Evolutionary conservation across 1,140 invertebrate species (phyloP).

Genomic region (Lasioglossum albipes): DNA sequence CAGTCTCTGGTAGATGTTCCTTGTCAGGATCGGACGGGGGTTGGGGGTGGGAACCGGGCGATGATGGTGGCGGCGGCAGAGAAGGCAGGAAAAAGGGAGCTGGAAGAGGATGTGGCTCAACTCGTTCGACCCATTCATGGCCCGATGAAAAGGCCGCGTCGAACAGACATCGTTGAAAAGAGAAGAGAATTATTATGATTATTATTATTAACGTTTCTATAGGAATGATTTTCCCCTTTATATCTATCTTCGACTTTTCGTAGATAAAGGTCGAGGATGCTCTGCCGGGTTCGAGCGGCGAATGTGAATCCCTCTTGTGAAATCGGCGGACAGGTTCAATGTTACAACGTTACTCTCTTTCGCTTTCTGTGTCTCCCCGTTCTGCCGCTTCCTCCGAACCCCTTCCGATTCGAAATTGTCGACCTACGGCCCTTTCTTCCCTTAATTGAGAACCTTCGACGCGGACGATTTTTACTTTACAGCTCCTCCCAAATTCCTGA

Average conservation of each 20-base stretch:
- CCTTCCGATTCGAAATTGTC: constrained; percentile 32
- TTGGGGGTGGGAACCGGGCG: constrained; percentile 35
- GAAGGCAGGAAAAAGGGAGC: constrained; percentile 63
- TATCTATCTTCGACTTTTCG: constrained; percentile 70
- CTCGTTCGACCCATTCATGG: constrained; percentile 78
- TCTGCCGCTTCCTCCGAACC: not conserved
- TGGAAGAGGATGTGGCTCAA: constrained; percentile 74
- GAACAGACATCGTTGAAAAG: constrained; percentile 74
- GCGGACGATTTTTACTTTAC: not conserved
- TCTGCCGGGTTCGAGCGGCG: constrained; percentile 16
- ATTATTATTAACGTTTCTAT: constrained; percentile 77
- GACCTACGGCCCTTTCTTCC: not conserved
- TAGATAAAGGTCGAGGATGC: constrained; percentile 63
- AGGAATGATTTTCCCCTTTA: constrained; percentile 75
- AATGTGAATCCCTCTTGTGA: constrained; percentile 44
- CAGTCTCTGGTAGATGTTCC: constrained; percentile 57
- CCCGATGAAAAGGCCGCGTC: constrained; percentile 75
- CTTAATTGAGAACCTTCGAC: constrained; percentile 30
- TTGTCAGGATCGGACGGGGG: constrained; percentile 37
- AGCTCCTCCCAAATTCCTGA: not conserved
- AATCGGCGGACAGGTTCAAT: constrained; percentile 53
- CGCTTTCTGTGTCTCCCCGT: too few relatives aligned
- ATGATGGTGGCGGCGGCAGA: constrained; percentile 43
- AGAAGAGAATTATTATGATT: constrained; percentile 78
- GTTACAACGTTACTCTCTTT: constrained; percentile 49